Conservation (phyloP, 2,888 invertebrate species). For the Eristalinus sepulchralis region DNA sequence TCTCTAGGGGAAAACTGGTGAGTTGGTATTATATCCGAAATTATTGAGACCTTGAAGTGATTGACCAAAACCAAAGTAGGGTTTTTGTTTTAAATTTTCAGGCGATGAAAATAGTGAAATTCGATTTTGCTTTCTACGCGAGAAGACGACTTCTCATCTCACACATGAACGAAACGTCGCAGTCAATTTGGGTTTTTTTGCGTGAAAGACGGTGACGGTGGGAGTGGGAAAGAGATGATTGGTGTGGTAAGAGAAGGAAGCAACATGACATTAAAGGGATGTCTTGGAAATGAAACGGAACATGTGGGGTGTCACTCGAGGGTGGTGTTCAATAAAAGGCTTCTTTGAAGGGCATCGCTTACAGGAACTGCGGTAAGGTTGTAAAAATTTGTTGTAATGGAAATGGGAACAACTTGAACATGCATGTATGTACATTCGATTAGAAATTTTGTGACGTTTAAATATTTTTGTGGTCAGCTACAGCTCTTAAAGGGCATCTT, state of each 20-base stretch:
- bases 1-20: slow-evolving; percentile 7
- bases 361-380: too few species aligned
- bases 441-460: too few species aligned
- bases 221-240: neutral
- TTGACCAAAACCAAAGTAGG: slow-evolving; percentile 44
- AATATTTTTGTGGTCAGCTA: too few species aligned
- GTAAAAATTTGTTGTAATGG: too few species aligned
- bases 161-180: slow-evolving; percentile 51
- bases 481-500: too few species aligned
- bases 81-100: slow-evolving; percentile 45
- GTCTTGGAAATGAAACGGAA: slow-evolving; percentile 32
- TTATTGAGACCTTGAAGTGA: slow-evolving; percentile 53
- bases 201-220: neutral
- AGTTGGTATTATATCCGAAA: slow-evolving; percentile 59
- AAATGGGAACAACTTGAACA: too few species aligned
- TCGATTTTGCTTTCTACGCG: slow-evolving; percentile 47
- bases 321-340: neutral
- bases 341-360: neutral
- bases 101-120: slow-evolving; percentile 39
- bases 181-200: slow-evolving; percentile 48
- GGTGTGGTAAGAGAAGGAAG: neutral
- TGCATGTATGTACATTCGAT: too few species aligned
- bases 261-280: slow-evolving; percentile 26
- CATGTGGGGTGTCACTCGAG: neutral
- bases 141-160: slow-evolving; percentile 43